Evolutionary conservation across 2,797 vertebrate species (phyloP).

Genomic region (Caiman crocodilus): DNA sequence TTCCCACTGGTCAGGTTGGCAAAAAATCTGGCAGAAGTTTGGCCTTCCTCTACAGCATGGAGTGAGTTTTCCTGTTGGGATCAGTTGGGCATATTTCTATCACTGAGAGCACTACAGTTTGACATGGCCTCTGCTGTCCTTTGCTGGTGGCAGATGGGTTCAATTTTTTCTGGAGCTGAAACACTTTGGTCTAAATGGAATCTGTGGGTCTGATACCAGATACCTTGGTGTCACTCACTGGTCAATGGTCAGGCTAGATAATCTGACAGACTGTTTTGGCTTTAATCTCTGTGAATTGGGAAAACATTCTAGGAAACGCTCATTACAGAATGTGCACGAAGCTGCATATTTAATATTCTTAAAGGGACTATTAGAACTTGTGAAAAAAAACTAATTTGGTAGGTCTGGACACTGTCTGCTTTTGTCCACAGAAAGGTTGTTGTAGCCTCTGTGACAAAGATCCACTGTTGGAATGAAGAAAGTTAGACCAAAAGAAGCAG

Average conservation of each 20-base stretch:
- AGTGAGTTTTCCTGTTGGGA: neutral
- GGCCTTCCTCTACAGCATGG: rapidly evolving
- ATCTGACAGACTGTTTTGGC: neutral
- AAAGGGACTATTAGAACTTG: conserved; percentile 23
- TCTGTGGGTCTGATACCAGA: neutral
- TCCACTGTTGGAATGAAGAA: neutral
- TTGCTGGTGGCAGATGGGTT: neutral
- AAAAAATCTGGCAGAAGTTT: too few species aligned
- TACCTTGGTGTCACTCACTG: neutral
- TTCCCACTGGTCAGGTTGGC: neutral
- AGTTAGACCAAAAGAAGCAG: conserved; percentile 21
- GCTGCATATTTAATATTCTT: conserved; percentile 39
- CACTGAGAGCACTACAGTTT: rapidly evolving
- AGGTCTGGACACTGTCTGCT: neutral
- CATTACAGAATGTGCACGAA: neutral
- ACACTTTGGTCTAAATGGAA: neutral
- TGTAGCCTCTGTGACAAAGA: conserved; percentile 18
- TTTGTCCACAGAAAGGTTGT: neutral
- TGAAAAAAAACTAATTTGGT: conserved; percentile 16
- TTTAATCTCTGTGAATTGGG: neutral
- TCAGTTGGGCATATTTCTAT: rapidly evolving
- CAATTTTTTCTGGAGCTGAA: neutral
- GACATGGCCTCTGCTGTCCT: neutral
- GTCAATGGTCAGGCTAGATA: neutral
- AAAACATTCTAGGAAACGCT: conserved; percentile 17